Evolutionary conservation across 2,797 vertebrate species (phyloP).

Genomic region (Myoxocephalus aenaeus): DNA sequence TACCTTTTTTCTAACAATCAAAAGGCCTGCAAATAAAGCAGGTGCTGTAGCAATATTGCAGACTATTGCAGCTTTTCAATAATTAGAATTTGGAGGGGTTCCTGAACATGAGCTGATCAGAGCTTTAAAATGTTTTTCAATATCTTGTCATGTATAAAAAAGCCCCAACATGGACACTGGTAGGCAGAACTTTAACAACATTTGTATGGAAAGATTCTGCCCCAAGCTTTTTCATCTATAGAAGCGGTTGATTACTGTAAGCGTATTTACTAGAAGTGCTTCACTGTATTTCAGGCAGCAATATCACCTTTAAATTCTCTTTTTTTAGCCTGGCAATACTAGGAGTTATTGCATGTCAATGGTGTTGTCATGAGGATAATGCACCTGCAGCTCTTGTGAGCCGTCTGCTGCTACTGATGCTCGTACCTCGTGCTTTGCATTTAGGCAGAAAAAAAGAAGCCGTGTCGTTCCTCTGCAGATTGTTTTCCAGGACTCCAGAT

Average conservation of each 20-base stretch:
- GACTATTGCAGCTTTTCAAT: constrained; percentile 59
- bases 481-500: constrained; percentile 17
- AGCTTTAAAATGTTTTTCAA: too few relatives aligned
- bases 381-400: background rate
- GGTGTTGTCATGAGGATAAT: background rate
- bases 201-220: background rate
- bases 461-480: background rate
- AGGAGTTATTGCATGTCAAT: background rate
- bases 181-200: background rate
- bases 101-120: constrained; percentile 46
- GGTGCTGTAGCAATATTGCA: constrained; percentile 57
- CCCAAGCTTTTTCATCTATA: background rate
- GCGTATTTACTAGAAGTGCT: background rate
- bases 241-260: background rate
- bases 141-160: background rate
- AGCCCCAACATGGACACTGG: background rate
- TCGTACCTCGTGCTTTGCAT: background rate
- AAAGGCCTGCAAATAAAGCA: constrained; percentile 61
- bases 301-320: background rate
- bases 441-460: background rate
- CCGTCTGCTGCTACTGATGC: background rate
- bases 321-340: background rate
- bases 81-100: constrained; percentile 72
- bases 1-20: background rate
- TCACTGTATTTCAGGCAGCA: background rate